A percentile compares a stretch with the other conserved stretches of the same genome.
Evolutionary conservation across 1,140 invertebrate genomes (phyloP).

Genomic region (Physella acuta): DNA sequence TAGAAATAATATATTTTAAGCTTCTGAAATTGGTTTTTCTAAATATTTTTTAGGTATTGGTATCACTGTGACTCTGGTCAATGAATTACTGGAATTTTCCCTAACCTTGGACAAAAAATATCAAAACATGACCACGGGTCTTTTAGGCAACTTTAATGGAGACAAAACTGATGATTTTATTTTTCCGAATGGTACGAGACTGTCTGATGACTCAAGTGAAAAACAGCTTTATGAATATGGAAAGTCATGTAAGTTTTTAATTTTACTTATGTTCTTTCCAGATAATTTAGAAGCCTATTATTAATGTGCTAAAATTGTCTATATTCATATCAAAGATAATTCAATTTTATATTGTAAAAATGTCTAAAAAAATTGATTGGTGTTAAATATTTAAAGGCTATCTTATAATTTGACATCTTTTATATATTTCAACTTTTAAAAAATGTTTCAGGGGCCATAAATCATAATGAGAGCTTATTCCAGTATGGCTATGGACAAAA

Average conservation of each 20-base stretch:
- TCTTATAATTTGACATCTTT: no score
- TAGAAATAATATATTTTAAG: no score
- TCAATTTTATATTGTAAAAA: neutral
- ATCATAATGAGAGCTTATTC: neutral
- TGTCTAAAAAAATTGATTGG: no score
- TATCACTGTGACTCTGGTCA: slow-evolving; percentile 54
- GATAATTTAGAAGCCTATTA: no score
- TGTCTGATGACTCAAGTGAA: slow-evolving; percentile 23
- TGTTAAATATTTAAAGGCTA: no score
- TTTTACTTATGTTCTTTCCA: neutral
- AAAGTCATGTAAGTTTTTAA: slow-evolving; percentile 22
- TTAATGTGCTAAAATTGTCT: no score
- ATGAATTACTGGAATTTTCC: neutral
- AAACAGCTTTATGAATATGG: slow-evolving; percentile 25
- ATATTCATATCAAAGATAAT: no score
- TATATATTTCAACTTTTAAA: neutral
- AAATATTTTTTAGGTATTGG: neutral
- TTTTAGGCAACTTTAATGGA: slow-evolving; percentile 31
- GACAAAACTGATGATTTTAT: no score
- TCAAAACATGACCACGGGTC: slow-evolving; percentile 24
- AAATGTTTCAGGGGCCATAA: neutral
- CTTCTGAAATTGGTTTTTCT: no score
- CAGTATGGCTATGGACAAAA: no score
- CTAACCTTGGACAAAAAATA: no score
- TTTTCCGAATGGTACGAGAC: no score